A percentile compares a stretch with the other conserved stretches of the same genome.
Conservation (phyloP, 2,888 invertebrate genomes). For the Leucophenga montana region DNA sequence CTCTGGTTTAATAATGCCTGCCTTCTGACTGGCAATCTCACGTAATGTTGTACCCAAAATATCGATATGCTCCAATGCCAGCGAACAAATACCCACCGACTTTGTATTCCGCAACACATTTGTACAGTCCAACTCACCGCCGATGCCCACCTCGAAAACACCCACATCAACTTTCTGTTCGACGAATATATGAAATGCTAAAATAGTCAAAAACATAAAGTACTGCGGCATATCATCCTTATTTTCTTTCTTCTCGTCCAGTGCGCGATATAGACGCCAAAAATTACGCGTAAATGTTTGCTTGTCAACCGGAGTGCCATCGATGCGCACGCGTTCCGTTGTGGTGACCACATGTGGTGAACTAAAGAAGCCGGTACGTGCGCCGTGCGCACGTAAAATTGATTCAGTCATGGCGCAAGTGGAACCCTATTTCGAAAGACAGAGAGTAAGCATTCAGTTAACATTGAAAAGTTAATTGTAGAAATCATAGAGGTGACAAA, state of each 20-base stretch:
- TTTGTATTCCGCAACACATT: conserved; percentile 90
- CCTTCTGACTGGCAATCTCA: conserved; percentile 95
- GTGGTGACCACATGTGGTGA: conserved; percentile 96
- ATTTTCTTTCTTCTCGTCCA: conserved; percentile 75
- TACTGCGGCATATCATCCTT: conserved; percentile 90
- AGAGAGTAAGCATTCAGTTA: conserved; percentile 14
- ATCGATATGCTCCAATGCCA: conserved; percentile 92
- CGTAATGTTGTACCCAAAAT: conserved; percentile 86
- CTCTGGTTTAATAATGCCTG: conserved; percentile 91
- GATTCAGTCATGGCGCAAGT: conserved; percentile 95
- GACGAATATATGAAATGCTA: conserved; percentile 92
- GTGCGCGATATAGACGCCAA: conserved; percentile 83
- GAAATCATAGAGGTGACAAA: conserved; percentile 23
- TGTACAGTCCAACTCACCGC: conserved; percentile 94
- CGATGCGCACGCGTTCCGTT: conserved; percentile 91
- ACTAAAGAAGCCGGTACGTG: conserved; percentile 93
- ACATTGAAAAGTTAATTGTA: neutral
- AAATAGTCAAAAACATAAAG: conserved; percentile 93
- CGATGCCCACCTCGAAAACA: conserved; percentile 97
- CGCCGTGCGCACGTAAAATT: conserved; percentile 87
- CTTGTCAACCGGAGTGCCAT: conserved; percentile 85
- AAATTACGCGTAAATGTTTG: conserved; percentile 85
- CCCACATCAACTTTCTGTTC: conserved; percentile 91
- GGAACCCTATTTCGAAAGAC: conserved; percentile 78
- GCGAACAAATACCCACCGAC: conserved; percentile 91